Evolutionary conservation across 2,797 vertebrate genomes (phyloP).

Genomic region (Clarias laeviceps): DNA sequence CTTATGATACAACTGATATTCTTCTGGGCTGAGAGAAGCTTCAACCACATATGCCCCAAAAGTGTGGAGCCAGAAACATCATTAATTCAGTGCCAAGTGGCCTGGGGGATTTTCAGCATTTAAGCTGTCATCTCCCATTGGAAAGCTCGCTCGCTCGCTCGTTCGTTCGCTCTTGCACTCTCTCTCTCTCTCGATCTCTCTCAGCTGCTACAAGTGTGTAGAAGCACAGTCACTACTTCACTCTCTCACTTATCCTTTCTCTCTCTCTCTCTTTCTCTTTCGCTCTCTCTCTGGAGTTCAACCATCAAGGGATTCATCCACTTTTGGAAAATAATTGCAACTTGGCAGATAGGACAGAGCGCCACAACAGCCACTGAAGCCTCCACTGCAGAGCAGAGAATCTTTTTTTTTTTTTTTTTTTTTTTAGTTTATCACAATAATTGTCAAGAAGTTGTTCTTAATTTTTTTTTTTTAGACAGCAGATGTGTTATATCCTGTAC

Average conservation of each 20-base stretch:
- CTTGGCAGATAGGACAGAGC: conserved; percentile 50
- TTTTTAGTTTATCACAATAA: not conserved
- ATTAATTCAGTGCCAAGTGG: conserved; percentile 80
- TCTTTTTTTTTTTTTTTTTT: not conserved
- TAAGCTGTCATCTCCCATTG: conserved; percentile 81
- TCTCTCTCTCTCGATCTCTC: conserved; percentile 40
- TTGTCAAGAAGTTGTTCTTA: not conserved
- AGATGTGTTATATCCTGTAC: not conserved
- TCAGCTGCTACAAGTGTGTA: conserved; percentile 47
- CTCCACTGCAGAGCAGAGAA: not conserved
- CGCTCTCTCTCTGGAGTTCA: conserved; percentile 34
- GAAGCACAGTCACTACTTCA: conserved; percentile 52
- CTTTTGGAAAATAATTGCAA: conserved; percentile 37
- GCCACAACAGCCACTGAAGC: conserved; percentile 39
- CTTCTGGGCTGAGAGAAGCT: conserved; percentile 62
- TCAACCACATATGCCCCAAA: conserved; percentile 74
- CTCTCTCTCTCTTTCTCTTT: conserved; percentile 42
- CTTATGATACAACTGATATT: conserved; percentile 64
- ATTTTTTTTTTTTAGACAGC: not conserved
- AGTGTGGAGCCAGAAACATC: conserved; percentile 78
- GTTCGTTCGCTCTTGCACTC: conserved; percentile 39
- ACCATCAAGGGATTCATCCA: conserved; percentile 45
- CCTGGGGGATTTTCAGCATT: conserved; percentile 78
- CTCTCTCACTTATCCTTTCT: conserved; percentile 25
- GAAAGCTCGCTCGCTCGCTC: conserved; percentile 63